Base-by-base conservation (phyloP, 92 coral and sea anemone genomes). In the Montipora capitata region DNA sequence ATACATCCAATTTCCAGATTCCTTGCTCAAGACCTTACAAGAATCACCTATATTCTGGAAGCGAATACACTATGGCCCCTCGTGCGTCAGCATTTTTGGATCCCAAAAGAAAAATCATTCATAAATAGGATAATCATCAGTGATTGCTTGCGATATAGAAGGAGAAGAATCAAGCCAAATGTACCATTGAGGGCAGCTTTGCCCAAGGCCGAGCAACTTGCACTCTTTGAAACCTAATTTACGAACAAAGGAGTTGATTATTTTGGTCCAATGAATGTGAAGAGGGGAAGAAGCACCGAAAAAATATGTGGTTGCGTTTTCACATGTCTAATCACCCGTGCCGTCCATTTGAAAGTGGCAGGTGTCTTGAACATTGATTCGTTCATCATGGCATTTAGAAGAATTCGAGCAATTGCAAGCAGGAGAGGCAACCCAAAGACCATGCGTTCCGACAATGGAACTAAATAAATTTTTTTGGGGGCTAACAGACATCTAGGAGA, bases 221-320 rank as follows among this genome's bases (percentile, higher is more conserved):
- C 83, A 17, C 78, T 62, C 5, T 76, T 11, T 41, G 42, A 38
- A 8, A 48, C 67, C 3, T 35, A 66, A 16, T 76, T 57, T 13
- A 57, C 68, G n/a, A 35, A 27, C 68, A 38, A 48, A 39, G 68
- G 80, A 1, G 48, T 57, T 20, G 80, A n/a, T n/a, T n/a, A n/a
- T n/a, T n/a, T n/a, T n/a, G n/a, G n/a, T n/a, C n/a, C n/a, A n/a
- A 76, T 57, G 5, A 57, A 56, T 40, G 49, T 45, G 54, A 56
- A 57, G 10, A 10, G 14, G 16, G 68, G 51, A 62, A 79, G 91
- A 74, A 59, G 59, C 3, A 73, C 68, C 5, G 78, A 63, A 48
- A 91, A 91, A 20, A 67, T 82, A 42, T 91, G 82, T 63, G 94
- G 87, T 3, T 90, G 87, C 63, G 40, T 91, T 27, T 83, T 89